A percentile compares a stretch with the other conserved stretches of the same genome.
phyloP scores from a whole-genome alignment of 2,888 invertebrate species.

The Lithophane leautieri region DNA sequence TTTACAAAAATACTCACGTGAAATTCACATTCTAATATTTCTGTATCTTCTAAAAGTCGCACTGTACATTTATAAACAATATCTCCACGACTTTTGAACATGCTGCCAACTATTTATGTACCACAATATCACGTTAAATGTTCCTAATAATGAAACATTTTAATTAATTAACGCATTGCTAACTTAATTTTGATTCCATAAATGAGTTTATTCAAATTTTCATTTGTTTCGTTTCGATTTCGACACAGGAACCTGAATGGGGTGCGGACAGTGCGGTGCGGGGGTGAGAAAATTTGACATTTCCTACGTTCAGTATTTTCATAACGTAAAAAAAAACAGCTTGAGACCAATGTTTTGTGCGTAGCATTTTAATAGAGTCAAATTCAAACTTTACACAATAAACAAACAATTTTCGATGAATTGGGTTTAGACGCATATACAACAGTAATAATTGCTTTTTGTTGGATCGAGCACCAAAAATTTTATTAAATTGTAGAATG shows the following conservation, averaged over 20 bases:
- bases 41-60: slow-evolving; percentile 96
- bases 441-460: background rate
- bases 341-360: no score
- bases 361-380: no score
- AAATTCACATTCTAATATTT: slow-evolving; percentile 98
- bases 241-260: slow-evolving; percentile 57
- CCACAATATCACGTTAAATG: slow-evolving; percentile 49
- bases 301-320: slow-evolving; percentile 36
- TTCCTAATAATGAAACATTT: slow-evolving; percentile 65
- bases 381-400: background rate
- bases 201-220: slow-evolving; percentile 64
- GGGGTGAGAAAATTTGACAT: slow-evolving; percentile 65
- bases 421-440: background rate
- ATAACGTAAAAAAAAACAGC: background rate
- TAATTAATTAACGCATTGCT: slow-evolving; percentile 59
- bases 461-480: background rate
- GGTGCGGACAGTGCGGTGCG: slow-evolving; percentile 67
- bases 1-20: slow-evolving; percentile 87
- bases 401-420: no score
- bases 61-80: slow-evolving; percentile 96
- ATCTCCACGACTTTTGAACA: slow-evolving; percentile 94
- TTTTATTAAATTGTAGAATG: background rate
- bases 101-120: slow-evolving; percentile 73
- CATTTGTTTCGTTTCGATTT: slow-evolving; percentile 77
- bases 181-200: slow-evolving; percentile 65